These are phyloP conservation scores for Leptogaster cylindrica DNA, from an alignment of 2,888 invertebrate genomes.

Conservation along the genomic window DNA sequence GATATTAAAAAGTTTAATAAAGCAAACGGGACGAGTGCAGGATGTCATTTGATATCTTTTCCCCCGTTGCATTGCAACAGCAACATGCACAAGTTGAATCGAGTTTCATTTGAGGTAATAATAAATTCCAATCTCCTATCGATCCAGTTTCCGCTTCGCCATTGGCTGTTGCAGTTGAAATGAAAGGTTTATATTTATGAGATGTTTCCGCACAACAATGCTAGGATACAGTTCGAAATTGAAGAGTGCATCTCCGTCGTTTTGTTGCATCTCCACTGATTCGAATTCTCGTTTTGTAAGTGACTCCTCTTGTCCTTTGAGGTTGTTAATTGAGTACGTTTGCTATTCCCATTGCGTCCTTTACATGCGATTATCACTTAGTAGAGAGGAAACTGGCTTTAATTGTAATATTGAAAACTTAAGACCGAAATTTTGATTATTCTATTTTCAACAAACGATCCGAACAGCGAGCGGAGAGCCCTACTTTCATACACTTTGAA, in stretches of 20 bases:
- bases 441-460: no score
- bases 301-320: neutral
- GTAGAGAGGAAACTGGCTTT: no score
- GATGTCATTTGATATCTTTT: neutral
- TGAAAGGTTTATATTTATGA: slow-evolving; percentile 23
- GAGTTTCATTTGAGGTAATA: slow-evolving; percentile 12
- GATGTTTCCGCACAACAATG: slow-evolving; percentile 6
- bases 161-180: neutral
- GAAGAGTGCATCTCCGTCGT: slow-evolving; percentile 18
- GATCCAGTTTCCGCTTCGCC: slow-evolving; percentile 15
- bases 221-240: slow-evolving; percentile 7
- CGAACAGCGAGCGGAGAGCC: no score
- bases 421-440: no score
- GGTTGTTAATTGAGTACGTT: neutral
- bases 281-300: neutral
- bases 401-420: no score
- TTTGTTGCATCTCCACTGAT: neutral
- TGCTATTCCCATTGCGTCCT: neutral
- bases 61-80: neutral
- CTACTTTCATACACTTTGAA: no score
- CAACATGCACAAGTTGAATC: neutral
- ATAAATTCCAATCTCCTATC: slow-evolving; percentile 18
- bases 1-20: no score
- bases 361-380: no score
- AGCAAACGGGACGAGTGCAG: no score